Conservation (phyloP, 92 coral and sea anemone species). For the Plumapathes pennacea region DNA sequence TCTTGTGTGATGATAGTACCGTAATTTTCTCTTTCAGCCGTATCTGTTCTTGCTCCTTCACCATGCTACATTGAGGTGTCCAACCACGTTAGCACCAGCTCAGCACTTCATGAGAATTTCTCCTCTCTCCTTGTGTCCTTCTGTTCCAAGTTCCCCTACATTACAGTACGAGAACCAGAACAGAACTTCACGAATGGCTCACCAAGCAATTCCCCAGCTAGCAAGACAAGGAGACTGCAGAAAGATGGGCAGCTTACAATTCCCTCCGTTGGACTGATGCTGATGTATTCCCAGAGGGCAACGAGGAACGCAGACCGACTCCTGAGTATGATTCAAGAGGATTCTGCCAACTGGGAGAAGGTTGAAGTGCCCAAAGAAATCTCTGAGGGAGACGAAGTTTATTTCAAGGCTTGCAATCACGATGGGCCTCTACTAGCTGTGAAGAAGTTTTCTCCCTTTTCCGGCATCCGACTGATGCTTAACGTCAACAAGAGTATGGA, state of each 20-base stretch:
- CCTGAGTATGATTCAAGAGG: slow-evolving; percentile 39
- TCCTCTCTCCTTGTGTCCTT: slow-evolving; percentile 61
- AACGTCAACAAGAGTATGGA: slow-evolving; percentile 75
- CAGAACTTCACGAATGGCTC: slow-evolving; percentile 61
- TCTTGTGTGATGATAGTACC: too few species aligned
- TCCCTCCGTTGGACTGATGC: slow-evolving; percentile 69
- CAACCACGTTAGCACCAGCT: slow-evolving; percentile 45
- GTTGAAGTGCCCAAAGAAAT: slow-evolving; percentile 53
- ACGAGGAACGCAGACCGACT: slow-evolving; percentile 65
- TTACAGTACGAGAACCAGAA: slow-evolving; percentile 69
- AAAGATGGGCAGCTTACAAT: slow-evolving; percentile 8
- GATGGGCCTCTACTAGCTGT: slow-evolving; percentile 62
- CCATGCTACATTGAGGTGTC: slow-evolving; percentile 73
- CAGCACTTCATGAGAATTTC: slow-evolving; percentile 33
- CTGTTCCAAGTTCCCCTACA: slow-evolving; percentile 67
- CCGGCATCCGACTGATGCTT: slow-evolving; percentile 69
- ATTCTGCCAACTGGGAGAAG: slow-evolving; percentile 49
- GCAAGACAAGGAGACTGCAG: slow-evolving; percentile 58
- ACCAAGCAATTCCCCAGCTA: slow-evolving; percentile 64
- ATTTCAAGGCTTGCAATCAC: slow-evolving; percentile 37
- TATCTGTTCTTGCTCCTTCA: slow-evolving; percentile 55
- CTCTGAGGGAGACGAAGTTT: slow-evolving; percentile 62
- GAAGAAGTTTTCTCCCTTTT: slow-evolving; percentile 62
- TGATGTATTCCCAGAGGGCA: slow-evolving; percentile 76
- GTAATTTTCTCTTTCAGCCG: slow-evolving; percentile 43